Conservation (phyloP, 1,140 invertebrate genomes). For the Ylistrum balloti region DNA sequence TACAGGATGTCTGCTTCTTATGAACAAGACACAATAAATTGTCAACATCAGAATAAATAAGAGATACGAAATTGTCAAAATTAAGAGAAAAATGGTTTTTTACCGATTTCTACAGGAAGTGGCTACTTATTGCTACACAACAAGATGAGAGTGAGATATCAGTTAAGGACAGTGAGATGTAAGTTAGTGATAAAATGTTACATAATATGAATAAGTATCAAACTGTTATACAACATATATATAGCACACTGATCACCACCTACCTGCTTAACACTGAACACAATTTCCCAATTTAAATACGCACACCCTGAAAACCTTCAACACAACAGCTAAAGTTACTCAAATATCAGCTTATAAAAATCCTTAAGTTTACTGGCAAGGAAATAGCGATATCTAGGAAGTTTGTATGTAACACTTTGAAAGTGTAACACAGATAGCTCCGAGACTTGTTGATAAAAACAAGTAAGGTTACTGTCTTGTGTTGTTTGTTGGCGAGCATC, state of each 20-base stretch:
- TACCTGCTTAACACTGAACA: background rate
- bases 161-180: too few species aligned
- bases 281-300: background rate
- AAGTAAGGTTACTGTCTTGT: background rate
- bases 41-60: too few species aligned
- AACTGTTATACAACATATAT: too few species aligned
- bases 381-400: conserved; percentile 18
- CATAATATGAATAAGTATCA: too few species aligned
- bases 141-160: too few species aligned
- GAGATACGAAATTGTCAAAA: too few species aligned
- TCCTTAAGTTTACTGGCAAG: background rate
- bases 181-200: too few species aligned
- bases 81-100: too few species aligned
- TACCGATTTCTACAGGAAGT: too few species aligned
- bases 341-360: conserved; percentile 14
- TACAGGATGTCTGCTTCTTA: too few species aligned
- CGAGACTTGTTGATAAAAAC: background rate
- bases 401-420: conserved; percentile 5
- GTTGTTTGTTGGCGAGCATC: background rate
- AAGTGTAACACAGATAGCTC: background rate
- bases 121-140: too few species aligned
- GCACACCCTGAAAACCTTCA: background rate
- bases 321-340: background rate
- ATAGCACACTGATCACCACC: background rate
- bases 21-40: too few species aligned